These are phyloP conservation scores for Chrysopa pallens DNA, from an alignment of 1,140 invertebrate genomes.

Conservation along the genomic window DNA sequence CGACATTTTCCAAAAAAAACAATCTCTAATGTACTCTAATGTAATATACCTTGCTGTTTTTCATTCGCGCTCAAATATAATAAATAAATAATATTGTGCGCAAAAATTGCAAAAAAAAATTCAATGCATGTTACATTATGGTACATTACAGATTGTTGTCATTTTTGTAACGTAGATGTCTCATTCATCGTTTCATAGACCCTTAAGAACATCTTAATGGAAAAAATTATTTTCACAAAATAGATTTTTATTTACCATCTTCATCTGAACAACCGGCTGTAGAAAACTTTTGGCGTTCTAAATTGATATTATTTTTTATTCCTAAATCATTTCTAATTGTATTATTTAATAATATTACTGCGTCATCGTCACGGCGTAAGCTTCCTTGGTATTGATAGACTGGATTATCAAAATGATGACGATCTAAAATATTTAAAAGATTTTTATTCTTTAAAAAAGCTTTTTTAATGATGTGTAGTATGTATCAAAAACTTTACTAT, in stretches of 20 bases:
- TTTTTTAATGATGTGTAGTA: conserved; percentile 26
- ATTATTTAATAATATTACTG: conserved; percentile 19
- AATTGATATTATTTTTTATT: conserved; percentile 34
- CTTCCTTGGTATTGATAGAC: conserved; percentile 62
- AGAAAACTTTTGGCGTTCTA: conserved; percentile 33
- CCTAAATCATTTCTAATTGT: conserved; percentile 47
- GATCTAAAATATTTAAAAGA: conserved; percentile 32
- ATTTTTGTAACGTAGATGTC: no score
- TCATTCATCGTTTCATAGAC: no score
- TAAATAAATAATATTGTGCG: no score
- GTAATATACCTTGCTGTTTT: no score
- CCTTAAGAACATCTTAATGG: no score
- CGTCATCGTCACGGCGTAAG: conserved; percentile 30
- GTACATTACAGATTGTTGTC: no score
- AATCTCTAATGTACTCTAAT: no score
- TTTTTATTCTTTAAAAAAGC: neutral
- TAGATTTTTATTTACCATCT: conserved; percentile 5
- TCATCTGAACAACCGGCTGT: conserved; percentile 26
- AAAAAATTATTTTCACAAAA: no score
- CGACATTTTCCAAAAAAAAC: no score
- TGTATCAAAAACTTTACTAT: conserved; percentile 5
- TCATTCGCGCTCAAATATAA: no score
- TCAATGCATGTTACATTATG: no score
- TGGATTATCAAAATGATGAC: conserved; percentile 84
- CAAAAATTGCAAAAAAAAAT: no score